phyloP scores from a whole-genome alignment of 2,797 vertebrate genomes.

The Tokudaia muenninki region DNA sequence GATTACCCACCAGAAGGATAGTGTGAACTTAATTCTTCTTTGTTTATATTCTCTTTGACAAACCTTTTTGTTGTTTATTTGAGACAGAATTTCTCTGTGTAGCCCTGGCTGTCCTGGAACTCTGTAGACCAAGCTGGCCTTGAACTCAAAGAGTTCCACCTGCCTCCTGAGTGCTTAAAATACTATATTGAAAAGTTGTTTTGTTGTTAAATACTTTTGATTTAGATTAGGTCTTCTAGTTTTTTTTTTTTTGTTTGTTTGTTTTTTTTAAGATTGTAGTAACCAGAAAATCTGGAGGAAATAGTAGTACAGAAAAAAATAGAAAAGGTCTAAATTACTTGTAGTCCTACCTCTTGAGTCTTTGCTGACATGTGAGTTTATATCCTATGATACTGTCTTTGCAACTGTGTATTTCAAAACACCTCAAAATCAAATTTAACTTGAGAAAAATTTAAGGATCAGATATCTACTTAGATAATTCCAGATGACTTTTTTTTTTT shows the following conservation, averaged over 20 bases:
- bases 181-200: not conserved
- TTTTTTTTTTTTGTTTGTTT: not conserved
- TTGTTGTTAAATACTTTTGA: conserved; percentile 50
- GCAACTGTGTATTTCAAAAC: not conserved
- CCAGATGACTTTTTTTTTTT: not conserved
- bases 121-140: not conserved
- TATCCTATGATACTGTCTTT: not conserved
- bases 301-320: not conserved
- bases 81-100: not conserved
- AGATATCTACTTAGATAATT: not conserved
- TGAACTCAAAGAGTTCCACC: not conserved
- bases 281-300: conserved; percentile 46
- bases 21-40: not conserved
- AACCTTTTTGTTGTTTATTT: conserved; percentile 19
- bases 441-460: conserved; percentile 24
- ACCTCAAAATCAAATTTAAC: conserved; percentile 29
- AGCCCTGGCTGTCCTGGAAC: not conserved
- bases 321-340: not conserved
- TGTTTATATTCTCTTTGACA: conserved; percentile 35
- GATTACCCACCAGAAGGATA: conserved; percentile 32
- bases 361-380: not conserved
- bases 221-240: not conserved
- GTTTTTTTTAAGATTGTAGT: not conserved
- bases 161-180: not conserved
- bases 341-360: not conserved